These are phyloP conservation scores for Thamnophis elegans DNA, from an alignment of 2,797 vertebrate species.

Conservation along the genomic window DNA sequence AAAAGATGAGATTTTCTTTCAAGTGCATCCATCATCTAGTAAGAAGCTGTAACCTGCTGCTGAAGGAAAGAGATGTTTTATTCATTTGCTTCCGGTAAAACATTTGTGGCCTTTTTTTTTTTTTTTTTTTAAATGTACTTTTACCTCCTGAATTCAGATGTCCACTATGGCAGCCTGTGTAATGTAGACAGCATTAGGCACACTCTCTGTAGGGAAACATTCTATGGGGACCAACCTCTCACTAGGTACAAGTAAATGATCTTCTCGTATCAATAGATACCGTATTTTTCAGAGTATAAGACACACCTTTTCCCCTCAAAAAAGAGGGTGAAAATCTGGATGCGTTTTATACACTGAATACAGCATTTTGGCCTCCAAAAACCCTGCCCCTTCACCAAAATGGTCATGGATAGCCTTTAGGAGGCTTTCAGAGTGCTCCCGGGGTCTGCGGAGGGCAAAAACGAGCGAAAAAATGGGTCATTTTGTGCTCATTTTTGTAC, in stretches of 20 bases:
- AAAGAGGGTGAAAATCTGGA: no score
- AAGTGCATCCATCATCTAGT: conserved; percentile 62
- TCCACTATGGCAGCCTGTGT: neutral
- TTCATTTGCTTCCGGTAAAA: conserved; percentile 64
- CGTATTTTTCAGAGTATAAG: no score
- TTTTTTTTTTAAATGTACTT: neutral
- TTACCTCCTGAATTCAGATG: neutral
- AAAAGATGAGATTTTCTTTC: conserved; percentile 70
- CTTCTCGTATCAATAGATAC: neutral
- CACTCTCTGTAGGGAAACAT: neutral
- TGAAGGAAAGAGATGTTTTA: conserved; percentile 71
- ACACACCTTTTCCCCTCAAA: no score
- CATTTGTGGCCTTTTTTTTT: conserved; percentile 56
- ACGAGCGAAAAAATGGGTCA: no score
- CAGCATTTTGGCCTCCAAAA: no score
- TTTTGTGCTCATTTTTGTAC: no score
- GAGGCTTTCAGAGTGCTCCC: no score
- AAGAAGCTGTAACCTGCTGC: conserved; percentile 62
- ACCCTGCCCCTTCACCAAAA: no score
- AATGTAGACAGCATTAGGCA: neutral
- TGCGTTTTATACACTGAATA: no score
- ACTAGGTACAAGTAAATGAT: neutral
- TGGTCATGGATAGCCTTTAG: no score
- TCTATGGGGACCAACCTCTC: neutral
- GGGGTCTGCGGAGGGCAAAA: no score